Base-by-base conservation (phyloP, 92 coral and sea anemone species). In the Zoanthus gigantus region DNA sequence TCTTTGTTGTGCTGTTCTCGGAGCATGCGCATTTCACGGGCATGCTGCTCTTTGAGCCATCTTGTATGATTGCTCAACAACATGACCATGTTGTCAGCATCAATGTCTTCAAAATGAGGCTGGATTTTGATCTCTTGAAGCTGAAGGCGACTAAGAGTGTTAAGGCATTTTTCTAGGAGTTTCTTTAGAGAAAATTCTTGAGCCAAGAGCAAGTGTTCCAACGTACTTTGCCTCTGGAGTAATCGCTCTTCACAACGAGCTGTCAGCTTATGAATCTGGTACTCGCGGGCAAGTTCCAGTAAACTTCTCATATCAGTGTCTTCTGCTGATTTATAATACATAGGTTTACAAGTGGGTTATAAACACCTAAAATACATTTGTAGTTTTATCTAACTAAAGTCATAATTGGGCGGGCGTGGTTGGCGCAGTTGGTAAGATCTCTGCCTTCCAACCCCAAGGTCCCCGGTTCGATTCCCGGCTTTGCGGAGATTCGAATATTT, bases 1-100 rank as follows among this genome's bases (percentile, higher is more conserved):
- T 93, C 96, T 16, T 88, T 86, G 32, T 44, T 71, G 56, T 89
- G 91, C 61, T 93, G 96, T 11, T 93, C 96, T 47, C 84, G 87
- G 37, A 91, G 52, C 32, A 91, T 88, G 47, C 96, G 88, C 32
- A 89, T 76, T 78, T 93, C 96, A 9, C 96, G 88, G 7, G 74
- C 83, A 42, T 93, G 96, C 65, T 93, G 94, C 71, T 93, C 96
- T 57, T 89, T 93, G 56, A 93, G 92, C 96, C 96, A 93, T 83
- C 96, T 93, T 66, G 90, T 84, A 71, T 93, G 91, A 81, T 88
- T 93, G 88, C 90, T 93, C 69, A 93, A 89, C 72, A 93, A 87
- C 66, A 71, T 67, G 0, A 93, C 93, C 30, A 93, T 86, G 67
- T 93, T 92, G 29, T 87, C 86, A n/a, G 96, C 68, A 15, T 91